These are phyloP conservation scores for Coturnix japonica DNA, from an alignment of 2,113 vertebrate species.

Conservation along the genomic window DNA sequence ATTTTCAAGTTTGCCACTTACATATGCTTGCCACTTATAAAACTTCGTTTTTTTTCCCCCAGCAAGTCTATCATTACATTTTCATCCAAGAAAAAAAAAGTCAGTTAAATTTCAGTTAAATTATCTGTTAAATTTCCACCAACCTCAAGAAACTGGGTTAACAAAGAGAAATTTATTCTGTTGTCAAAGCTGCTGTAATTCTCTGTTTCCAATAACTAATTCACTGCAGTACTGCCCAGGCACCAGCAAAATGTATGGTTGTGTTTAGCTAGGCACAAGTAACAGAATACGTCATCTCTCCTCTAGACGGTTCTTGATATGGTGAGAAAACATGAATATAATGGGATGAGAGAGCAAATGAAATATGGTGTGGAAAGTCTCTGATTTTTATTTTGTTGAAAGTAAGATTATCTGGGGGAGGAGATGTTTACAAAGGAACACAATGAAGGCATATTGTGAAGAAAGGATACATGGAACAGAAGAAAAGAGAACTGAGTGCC, in stretches of 20 bases:
- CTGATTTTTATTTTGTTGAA: background rate
- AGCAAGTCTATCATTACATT: background rate
- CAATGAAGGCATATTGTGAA: background rate
- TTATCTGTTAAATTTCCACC: background rate
- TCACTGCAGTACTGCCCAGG: background rate
- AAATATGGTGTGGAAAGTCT: background rate
- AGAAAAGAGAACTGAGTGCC: background rate
- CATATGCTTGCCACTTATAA: background rate
- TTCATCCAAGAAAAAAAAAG: background rate
- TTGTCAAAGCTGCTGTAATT: background rate
- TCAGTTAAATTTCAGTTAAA: background rate
- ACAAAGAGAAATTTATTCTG: background rate
- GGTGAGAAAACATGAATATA: background rate
- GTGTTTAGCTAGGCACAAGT: background rate
- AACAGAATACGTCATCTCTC: background rate
- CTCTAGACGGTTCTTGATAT: background rate
- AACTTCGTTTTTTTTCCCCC: background rate
- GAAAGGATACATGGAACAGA: accelerated
- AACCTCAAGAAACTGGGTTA: background rate
- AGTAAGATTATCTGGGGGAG: background rate
- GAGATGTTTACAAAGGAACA: background rate
- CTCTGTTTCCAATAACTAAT: background rate
- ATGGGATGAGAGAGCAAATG: background rate
- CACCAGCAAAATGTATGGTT: background rate
- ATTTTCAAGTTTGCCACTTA: background rate